Base-by-base conservation (phyloP, 2,888 invertebrate species). In the Morpho deidamia region DNA sequence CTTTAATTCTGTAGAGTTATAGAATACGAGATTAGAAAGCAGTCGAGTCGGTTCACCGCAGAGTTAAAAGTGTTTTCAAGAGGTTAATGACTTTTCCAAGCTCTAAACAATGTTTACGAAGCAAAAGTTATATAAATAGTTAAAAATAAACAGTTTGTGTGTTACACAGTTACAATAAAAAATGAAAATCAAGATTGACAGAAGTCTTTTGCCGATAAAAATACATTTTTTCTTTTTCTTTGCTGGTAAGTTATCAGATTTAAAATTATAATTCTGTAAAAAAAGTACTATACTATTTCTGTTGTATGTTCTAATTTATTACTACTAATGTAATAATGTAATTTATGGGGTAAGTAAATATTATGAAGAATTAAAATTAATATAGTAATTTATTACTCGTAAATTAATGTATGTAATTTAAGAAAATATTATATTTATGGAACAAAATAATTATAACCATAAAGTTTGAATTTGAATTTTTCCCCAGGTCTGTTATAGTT, bases 221-320 rank as follows among this genome's bases (percentile, higher is more conserved):
- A 93, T 93, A 0, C 96, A 96, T 74, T 97, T 93, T 74, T 96
- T 97, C 83, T 95, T 96, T 74, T 95, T 96, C 68, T 95, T 96
- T 91, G 95, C 94, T 63, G 95, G 96, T 96, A 85, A 93, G 92
- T 87, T 11, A 33, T 7, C 34, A 11, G 10, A 23, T 23, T 23
- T 23, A 5, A 23, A 23, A 23, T 23, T 23, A 23, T 23, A 23
- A 23, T 23, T 23, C 5, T 5, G 23, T 23, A 5, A 45, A 11
- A 35, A 10, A 3, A 46, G 14, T 33, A 37, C 8, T 12, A 10
- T 9, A 14, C 9, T 11, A 14, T 5, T 40, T 34, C 12, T 45
- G 32, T 14, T n/a, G n/a, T n/a, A n/a, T n/a, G n/a, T n/a, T n/a
- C n/a, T n/a, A n/a, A n/a, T n/a, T n/a, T n/a, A n/a, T n/a, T n/a